Conservation (phyloP, 2,797 vertebrate genomes). For the Onychomys arenicola region DNA sequence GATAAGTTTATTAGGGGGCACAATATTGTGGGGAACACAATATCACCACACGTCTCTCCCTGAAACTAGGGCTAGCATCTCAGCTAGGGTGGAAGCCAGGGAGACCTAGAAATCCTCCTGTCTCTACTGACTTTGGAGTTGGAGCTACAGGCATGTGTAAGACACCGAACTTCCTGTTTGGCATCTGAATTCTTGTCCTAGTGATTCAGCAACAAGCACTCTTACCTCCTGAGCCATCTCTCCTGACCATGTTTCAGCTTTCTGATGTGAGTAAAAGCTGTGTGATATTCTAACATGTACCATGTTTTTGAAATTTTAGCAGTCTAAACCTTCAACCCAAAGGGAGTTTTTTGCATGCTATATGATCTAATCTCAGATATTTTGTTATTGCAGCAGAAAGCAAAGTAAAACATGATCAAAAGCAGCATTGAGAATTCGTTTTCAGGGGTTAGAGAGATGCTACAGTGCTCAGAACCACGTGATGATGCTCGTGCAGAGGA, state of each 20-base stretch:
- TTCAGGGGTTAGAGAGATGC: not conserved
- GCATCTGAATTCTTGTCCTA: not conserved
- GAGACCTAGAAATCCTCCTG: not conserved
- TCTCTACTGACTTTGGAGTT: not conserved
- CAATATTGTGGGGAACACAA: too few species aligned
- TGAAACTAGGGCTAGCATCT: not conserved
- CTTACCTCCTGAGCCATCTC: too few species aligned
- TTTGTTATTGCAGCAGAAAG: not conserved
- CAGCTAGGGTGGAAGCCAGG: not conserved
- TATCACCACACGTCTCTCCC: too few species aligned
- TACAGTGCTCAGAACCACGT: not conserved
- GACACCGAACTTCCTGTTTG: not conserved
- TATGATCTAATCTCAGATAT: not conserved
- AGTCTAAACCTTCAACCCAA: not conserved
- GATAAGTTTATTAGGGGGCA: too few species aligned
- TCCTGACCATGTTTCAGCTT: not conserved
- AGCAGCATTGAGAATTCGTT: not conserved
- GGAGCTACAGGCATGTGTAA: not conserved
- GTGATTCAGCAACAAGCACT: not conserved
- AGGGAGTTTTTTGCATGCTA: not conserved
- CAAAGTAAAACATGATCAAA: not conserved
- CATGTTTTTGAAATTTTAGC: not conserved
- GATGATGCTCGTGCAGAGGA: too few species aligned
- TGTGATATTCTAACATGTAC: too few species aligned
- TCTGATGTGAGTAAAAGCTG: not conserved